Conservation (phyloP, 2,113 vertebrate genomes). For the Grallaria varia region DNA sequence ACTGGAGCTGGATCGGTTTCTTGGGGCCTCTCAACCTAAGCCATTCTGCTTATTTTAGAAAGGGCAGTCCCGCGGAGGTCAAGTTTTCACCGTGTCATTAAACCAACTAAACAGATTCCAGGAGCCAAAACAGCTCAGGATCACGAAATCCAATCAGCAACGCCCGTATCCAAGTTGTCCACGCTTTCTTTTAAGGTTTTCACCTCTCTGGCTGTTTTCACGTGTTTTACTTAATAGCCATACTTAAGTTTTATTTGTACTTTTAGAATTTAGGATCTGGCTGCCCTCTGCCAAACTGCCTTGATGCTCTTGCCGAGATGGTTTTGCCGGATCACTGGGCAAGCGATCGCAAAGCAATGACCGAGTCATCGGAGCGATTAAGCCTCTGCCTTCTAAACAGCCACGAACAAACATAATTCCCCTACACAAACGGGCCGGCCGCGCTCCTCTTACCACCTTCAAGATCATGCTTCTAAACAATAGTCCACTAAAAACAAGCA, state of each 20-base stretch:
- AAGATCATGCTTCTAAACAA: not conserved
- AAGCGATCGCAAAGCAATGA: not conserved
- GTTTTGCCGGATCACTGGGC: not conserved
- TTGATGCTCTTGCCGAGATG: accelerated
- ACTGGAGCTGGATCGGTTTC: not conserved
- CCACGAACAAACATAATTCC: accelerated
- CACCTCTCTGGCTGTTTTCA: not conserved
- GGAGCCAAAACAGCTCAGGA: not conserved
- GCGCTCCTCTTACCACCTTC: accelerated
- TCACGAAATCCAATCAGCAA: not conserved
- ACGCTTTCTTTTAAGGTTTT: accelerated
- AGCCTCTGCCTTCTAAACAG: not conserved
- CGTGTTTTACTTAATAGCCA: not conserved
- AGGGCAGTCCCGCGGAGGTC: not conserved
- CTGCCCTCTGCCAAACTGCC: not conserved
- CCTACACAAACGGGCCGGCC: accelerated
- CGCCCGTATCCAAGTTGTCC: not conserved
- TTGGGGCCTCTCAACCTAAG: not conserved
- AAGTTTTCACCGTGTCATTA: not conserved
- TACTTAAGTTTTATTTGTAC: not conserved
- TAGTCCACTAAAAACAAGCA: accelerated
- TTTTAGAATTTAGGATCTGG: not conserved
- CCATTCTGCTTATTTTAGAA: slow-evolving; percentile 24
- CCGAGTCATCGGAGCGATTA: accelerated
- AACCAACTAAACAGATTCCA: not conserved